Evolutionary conservation across 2,113 vertebrate genomes (phyloP).

Genomic region (Hemibagrus wyckioides): DNA sequence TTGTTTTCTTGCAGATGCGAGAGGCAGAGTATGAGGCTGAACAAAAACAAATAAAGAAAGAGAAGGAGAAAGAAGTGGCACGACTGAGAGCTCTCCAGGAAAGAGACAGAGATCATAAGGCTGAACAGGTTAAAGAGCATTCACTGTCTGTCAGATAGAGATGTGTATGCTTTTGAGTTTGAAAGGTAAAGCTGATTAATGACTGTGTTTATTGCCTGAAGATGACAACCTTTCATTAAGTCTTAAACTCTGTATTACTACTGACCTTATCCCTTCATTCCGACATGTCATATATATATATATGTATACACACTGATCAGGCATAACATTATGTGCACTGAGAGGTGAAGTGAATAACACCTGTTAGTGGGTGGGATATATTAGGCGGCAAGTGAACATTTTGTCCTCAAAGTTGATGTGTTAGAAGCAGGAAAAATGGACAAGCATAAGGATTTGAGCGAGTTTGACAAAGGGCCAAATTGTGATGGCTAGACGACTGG

Average conservation of each 20-base stretch:
- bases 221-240: not conserved
- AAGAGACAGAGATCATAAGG: constrained; percentile 77
- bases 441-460: too few species aligned
- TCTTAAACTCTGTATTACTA: too few species aligned
- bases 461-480: too few species aligned
- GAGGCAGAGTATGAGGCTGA: constrained; percentile 82
- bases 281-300: too few species aligned
- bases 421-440: too few species aligned
- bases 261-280: not conserved
- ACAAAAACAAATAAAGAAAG: constrained; percentile 75
- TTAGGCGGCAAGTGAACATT: too few species aligned
- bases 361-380: too few species aligned
- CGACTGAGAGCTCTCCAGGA: constrained; percentile 81
- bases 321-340: too few species aligned
- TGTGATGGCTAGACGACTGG: too few species aligned
- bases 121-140: constrained; percentile 77
- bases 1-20: constrained; percentile 71
- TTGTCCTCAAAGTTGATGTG: too few species aligned
- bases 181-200: not conserved
- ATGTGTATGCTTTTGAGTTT: not conserved
- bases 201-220: not conserved
- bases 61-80: constrained; percentile 83
- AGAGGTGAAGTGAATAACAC: too few species aligned
- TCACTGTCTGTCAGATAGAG: not conserved
- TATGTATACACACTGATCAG: too few species aligned